These are phyloP conservation scores for Caenorhabditis sp. DNA, from an alignment of 2,888 invertebrate species.

Conservation along the genomic window DNA sequence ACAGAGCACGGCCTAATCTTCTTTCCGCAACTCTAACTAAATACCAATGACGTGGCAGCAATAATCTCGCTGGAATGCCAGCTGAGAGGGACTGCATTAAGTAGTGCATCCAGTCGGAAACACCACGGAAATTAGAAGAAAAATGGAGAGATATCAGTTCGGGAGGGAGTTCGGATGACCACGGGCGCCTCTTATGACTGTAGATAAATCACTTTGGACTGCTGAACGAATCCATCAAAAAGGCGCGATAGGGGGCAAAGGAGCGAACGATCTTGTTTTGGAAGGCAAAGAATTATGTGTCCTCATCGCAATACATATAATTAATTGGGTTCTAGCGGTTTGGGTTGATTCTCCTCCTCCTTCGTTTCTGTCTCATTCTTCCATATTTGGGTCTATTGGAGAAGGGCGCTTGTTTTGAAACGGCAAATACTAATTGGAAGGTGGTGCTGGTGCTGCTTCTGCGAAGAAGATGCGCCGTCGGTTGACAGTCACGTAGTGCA, in stretches of 20 bases:
- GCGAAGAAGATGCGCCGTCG: constrained; percentile 42
- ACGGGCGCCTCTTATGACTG: constrained; percentile 39
- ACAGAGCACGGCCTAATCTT: background rate
- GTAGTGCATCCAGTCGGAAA: constrained; percentile 31
- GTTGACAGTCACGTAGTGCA: constrained; percentile 58
- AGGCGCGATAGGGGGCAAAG: constrained; percentile 11
- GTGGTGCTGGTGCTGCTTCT: constrained; percentile 20
- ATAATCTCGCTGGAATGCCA: too few relatives aligned
- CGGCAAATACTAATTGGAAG: constrained; percentile 54
- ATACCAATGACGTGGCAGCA: constrained; percentile 21
- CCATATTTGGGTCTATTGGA: constrained; percentile 26
- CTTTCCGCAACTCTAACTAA: constrained; percentile 7
- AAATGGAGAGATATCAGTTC: constrained; percentile 9
- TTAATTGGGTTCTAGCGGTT: constrained; percentile 26
- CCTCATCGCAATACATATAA: background rate
- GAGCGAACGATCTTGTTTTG: constrained; percentile 30
- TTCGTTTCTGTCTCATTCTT: constrained; percentile 2
- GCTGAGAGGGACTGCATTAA: constrained; percentile 8
- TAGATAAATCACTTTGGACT: constrained; percentile 42
- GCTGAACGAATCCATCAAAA: constrained; percentile 33
- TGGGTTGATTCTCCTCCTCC: background rate
- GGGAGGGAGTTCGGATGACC: constrained; percentile 12
- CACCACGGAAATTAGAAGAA: constrained; percentile 1
- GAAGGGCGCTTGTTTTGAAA: constrained; percentile 35
- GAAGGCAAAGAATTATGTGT: constrained; percentile 15